phyloP scores from a whole-genome alignment of 2,113 vertebrate genomes.

The Alectura lathami region DNA sequence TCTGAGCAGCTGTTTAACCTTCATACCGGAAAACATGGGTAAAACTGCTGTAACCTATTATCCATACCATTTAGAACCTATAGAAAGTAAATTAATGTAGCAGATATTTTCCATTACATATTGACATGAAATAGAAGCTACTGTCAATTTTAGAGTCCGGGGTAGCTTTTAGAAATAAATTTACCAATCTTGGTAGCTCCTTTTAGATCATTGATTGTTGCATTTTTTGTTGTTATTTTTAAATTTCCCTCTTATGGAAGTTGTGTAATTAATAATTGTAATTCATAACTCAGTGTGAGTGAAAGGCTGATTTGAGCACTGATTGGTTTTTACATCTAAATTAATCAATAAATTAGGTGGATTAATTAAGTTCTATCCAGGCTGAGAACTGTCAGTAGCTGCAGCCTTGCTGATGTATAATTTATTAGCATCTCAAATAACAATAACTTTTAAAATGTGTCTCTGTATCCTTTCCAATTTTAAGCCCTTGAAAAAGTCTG shows the following conservation, averaged over 20 bases:
- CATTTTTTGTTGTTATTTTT: not conserved
- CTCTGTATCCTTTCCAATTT: not conserved
- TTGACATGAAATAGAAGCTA: not conserved
- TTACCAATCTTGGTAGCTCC: not conserved
- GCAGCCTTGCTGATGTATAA: not conserved
- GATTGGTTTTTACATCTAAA: slow-evolving; percentile 70
- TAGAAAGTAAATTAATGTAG: not conserved
- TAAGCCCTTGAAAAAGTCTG: not conserved
- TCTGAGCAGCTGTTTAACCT: not conserved
- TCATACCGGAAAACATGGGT: not conserved
- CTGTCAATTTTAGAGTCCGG: not conserved
- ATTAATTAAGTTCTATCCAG: slow-evolving; percentile 78
- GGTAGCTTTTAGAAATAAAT: not conserved
- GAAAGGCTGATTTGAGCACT: slow-evolving; percentile 65
- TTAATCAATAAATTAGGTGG: slow-evolving; percentile 77
- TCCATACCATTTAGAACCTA: not conserved
- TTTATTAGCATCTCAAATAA: slow-evolving; percentile 5
- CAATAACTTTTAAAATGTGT: not conserved
- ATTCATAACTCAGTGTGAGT: slow-evolving; percentile 31
- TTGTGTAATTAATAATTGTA: slow-evolving; percentile 27
- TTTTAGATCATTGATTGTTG: not conserved
- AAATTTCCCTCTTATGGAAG: not conserved
- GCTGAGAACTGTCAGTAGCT: slow-evolving; percentile 51
- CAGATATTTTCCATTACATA: not conserved
- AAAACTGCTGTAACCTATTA: not conserved